Evolutionary conservation across 2,113 vertebrate genomes (phyloP).

Genomic region (Pedetes capensis): DNA sequence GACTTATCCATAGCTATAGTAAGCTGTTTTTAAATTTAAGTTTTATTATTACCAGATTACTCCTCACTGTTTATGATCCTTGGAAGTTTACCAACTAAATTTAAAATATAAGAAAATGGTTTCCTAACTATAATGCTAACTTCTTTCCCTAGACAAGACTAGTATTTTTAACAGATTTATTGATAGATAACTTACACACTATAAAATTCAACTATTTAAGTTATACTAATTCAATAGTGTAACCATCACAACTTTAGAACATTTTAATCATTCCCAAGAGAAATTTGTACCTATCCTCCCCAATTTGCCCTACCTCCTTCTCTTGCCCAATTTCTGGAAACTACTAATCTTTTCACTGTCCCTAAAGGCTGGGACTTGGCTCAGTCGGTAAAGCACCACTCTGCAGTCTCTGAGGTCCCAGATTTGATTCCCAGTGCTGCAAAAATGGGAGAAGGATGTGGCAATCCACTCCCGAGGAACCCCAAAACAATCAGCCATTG

Average conservation of each 20-base stretch:
- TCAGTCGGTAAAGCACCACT: too few species aligned
- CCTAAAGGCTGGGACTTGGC: too few species aligned
- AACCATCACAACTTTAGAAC: not conserved
- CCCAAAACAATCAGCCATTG: too few species aligned
- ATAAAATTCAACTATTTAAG: constrained; percentile 2
- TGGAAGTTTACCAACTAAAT: constrained; percentile 36
- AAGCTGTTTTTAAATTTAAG: not conserved
- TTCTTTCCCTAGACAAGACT: not conserved
- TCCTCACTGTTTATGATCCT: not conserved
- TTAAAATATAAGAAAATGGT: constrained; percentile 2
- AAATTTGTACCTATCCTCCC: not conserved
- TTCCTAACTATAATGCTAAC: not conserved
- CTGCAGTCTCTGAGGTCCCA: too few species aligned
- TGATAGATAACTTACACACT: not conserved
- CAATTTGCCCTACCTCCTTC: not conserved
- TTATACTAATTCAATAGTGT: not conserved
- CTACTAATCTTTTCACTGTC: not conserved
- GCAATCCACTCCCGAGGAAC: too few species aligned
- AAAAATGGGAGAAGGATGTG: too few species aligned
- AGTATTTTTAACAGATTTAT: constrained; percentile 31
- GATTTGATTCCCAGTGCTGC: too few species aligned
- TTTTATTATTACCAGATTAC: constrained; percentile 9
- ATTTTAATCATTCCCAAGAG: not conserved
- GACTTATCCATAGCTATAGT: not conserved
- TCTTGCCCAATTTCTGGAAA: not conserved